Conservation (phyloP, 2,888 invertebrate species). For the Bhutanitis thaidina region DNA sequence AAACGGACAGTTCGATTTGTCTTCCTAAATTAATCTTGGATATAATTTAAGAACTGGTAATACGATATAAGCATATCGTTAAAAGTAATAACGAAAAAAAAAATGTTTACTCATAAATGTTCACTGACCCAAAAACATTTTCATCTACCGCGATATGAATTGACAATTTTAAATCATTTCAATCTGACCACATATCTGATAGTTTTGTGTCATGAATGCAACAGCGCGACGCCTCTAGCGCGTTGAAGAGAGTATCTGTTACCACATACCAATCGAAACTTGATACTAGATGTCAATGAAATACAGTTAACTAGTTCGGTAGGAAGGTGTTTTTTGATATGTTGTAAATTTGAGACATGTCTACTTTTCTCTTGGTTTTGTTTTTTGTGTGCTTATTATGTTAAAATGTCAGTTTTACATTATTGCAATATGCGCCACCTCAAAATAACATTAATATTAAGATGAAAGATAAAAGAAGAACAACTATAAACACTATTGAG, state of each 20-base stretch:
- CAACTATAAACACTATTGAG: too few relatives aligned
- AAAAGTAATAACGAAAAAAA: too few relatives aligned
- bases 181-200: conserved; percentile 18
- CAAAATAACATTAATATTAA: too few relatives aligned
- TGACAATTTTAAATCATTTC: conserved; percentile 15
- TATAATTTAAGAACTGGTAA: too few relatives aligned
- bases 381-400: too few relatives aligned
- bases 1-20: too few relatives aligned
- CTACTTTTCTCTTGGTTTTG: not conserved
- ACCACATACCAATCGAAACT: conserved; percentile 18
- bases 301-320: conserved; percentile 19
- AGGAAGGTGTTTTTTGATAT: conserved; percentile 13
- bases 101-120: too few relatives aligned
- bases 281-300: conserved; percentile 17
- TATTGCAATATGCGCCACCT: too few relatives aligned
- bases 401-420: too few relatives aligned
- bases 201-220: conserved; percentile 13
- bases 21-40: too few relatives aligned
- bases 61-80: too few relatives aligned
- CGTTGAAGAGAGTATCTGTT: conserved; percentile 16
- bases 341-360: not conserved
- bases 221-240: conserved; percentile 18
- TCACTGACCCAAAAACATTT: not conserved
- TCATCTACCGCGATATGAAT: conserved; percentile 7
- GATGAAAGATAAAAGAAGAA: too few relatives aligned